Evolutionary conservation across 1,140 invertebrate genomes (phyloP), one percentile per base, ranked within the genome.

Genomic region (Trichonephila inaurata): DNA sequence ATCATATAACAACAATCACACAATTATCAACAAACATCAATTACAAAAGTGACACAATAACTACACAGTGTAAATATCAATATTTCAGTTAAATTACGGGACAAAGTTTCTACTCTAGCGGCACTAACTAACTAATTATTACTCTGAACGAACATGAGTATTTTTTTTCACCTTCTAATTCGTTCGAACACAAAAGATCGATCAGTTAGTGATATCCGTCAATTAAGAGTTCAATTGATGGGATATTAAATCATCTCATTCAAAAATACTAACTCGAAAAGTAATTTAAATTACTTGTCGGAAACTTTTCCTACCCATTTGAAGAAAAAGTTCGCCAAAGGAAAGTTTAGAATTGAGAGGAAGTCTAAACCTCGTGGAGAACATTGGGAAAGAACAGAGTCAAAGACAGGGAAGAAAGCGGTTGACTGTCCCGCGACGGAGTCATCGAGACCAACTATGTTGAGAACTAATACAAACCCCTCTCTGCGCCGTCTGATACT

Each of bases 381-480:
- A 40, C 72, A 77, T 64, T 64, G 62, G 21, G 62, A 44, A 44
- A 58, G 28, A 82, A 40, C 14, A 28, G 58, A 33, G 58, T 28
- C 60, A 58, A 87, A 64, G 62, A n/a, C 24, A 19, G 44, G 91
- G 51, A 58, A n/a, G 44, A 24, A 14, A 58, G 58, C 7, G 24
- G 83, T 61, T 33, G 33, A 61, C 61, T 28, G 24, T 66, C 83
- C 58, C 62, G 28, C 64, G 58, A 62, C 90, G 21, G 33, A 92
- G 82, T 86, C 62, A 86, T 69, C 44, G 40, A 92, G 44, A 92
- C 24, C 16, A 92, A 86, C 91, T 92, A 24, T 81, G 91, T 85
- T 58, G 14, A 64, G 21, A 82, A 72, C 83, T 8, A 40, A 51
- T 10, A 19, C 86, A 24, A 19, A 28, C 62, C 83, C 61, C 60